These are phyloP conservation scores for Harpegnathos saltator DNA, from an alignment of 1,140 invertebrate genomes.

Conservation along the genomic window DNA sequence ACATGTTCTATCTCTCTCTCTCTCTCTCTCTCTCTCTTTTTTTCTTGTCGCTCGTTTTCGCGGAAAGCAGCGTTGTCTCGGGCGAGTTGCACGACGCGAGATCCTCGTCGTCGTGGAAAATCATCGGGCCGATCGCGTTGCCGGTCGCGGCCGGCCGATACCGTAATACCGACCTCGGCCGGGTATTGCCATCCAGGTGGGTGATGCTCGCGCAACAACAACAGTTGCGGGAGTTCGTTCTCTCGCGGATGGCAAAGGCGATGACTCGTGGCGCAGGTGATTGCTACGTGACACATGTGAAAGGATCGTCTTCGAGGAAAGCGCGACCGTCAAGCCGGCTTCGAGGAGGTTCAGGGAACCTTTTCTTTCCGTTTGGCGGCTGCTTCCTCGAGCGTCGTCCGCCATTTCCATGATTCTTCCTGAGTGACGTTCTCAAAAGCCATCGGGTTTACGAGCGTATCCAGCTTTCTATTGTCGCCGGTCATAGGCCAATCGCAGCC, in stretches of 20 bases:
- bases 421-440: constrained; percentile 58
- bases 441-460: constrained; percentile 49
- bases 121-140: not conserved
- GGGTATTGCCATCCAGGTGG: constrained; percentile 38
- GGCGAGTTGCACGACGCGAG: not conserved
- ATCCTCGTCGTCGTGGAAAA: constrained; percentile 9
- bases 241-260: constrained; percentile 48
- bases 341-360: constrained; percentile 32
- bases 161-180: constrained; percentile 48
- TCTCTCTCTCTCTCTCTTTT: no score
- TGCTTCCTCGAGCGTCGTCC: constrained; percentile 39
- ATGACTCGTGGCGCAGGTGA: constrained; percentile 55
- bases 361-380: constrained; percentile 34
- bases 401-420: constrained; percentile 42
- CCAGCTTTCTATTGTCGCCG: constrained; percentile 56
- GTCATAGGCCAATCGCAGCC: constrained; percentile 54
- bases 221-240: constrained; percentile 47
- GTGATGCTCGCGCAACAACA: constrained; percentile 36
- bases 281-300: constrained; percentile 54
- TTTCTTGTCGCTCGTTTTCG: no score
- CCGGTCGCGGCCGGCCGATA: constrained; percentile 15
- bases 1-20: no score
- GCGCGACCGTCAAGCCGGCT: constrained; percentile 36
- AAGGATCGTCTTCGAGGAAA: constrained; percentile 53
- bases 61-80: no score